Base-by-base conservation (phyloP, 1,140 invertebrate species). In the Penaeus vannamei region DNA sequence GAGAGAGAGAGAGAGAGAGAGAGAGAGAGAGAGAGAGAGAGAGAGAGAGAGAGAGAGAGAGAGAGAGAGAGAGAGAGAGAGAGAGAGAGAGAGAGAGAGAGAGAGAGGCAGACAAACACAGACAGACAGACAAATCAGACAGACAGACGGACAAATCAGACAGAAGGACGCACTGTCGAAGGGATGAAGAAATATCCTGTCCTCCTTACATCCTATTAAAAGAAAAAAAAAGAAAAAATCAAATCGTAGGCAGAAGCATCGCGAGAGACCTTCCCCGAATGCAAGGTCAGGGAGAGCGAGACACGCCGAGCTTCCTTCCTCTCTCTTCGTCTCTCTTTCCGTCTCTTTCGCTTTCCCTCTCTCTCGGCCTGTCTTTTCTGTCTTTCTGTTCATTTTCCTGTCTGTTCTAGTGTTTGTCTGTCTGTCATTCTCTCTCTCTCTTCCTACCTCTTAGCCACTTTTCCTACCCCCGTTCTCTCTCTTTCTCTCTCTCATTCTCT, bases 1-100 rank as follows among this genome's bases (percentile, higher is more conserved):
- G 77, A 53, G 77, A 80, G 77, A 80, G 77, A 80, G 77, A 42
- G 77, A 53, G 77, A 80, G 77, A 80, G 77, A 80, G 77, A 46
- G 77, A 80, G 77, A 80, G 77, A 53, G 77, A 53, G 77, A 53
- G 77, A 80, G 77, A 80, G 77, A 80, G 77, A 42, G 77, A 46
- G 59, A 53, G 77, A 80, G 77, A 80, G 77, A 80, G 77, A 46
- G 77, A 80, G 77, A 80, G 36, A 53, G 77, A 53, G 36, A 53
- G 77, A 80, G 29, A 80, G 77, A 80, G 26, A 42, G 77, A 79
- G 77, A 79, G 77, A 42, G 77, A 32, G 26, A 77, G 26, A 32
- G 26, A 77, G 23, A 77, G 32, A 42, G 26, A 77, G 22, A 42
- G 76, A 80, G 10, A 23, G 69, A 29, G 17, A 17, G 60, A 19